phyloP scores from a whole-genome alignment of 1,140 invertebrate genomes.

The Drosophila tropicalis region DNA sequence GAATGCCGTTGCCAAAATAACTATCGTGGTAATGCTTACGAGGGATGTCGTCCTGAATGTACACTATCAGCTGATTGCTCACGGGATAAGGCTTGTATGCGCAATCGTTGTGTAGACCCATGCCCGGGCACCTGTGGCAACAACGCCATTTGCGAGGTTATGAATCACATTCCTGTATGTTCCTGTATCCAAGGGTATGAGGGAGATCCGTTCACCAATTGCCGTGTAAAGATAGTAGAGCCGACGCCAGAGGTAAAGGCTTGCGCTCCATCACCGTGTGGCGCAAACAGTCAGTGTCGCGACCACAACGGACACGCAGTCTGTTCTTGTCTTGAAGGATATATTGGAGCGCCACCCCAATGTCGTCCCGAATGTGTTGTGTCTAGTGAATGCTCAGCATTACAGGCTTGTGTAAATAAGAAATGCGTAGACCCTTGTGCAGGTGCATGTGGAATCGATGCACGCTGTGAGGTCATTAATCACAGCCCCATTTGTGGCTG shows the following conservation, averaged over 20 bases:
- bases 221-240: slow-evolving; percentile 84
- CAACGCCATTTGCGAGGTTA: slow-evolving; percentile 92
- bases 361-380: slow-evolving; percentile 93
- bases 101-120: slow-evolving; percentile 92
- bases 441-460: slow-evolving; percentile 91
- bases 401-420: slow-evolving; percentile 91
- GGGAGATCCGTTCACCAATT: slow-evolving; percentile 91
- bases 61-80: slow-evolving; percentile 92
- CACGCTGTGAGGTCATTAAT: slow-evolving; percentile 93
- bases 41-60: slow-evolving; percentile 92
- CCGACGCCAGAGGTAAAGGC: slow-evolving; percentile 87
- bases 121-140: slow-evolving; percentile 92
- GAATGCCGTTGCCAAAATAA: slow-evolving; percentile 90
- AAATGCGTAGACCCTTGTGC: slow-evolving; percentile 94
- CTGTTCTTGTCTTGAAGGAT: slow-evolving; percentile 91
- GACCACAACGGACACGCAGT: slow-evolving; percentile 88
- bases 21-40: slow-evolving; percentile 93
- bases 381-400: slow-evolving; percentile 91
- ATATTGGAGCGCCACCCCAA: slow-evolving; percentile 89
- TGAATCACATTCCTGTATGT: slow-evolving; percentile 93
- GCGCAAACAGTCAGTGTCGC: slow-evolving; percentile 90
- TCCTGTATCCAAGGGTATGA: slow-evolving; percentile 89
- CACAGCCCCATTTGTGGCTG: slow-evolving; percentile 94
- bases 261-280: slow-evolving; percentile 88
- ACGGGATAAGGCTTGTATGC: slow-evolving; percentile 90